Conservation (phyloP, 2,113 vertebrate species). For the Solenodon paradoxus region DNA sequence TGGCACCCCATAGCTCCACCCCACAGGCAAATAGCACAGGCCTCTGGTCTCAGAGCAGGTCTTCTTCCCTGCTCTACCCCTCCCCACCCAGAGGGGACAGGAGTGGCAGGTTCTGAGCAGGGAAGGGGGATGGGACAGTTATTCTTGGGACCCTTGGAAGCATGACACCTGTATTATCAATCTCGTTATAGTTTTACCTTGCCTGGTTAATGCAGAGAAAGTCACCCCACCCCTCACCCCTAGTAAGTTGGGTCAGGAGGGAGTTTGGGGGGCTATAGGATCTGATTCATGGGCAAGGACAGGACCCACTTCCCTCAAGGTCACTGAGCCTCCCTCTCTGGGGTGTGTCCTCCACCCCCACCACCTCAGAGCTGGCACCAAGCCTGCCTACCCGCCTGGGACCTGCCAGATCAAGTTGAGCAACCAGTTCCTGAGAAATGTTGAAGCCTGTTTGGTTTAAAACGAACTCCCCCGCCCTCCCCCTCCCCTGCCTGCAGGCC, state of each 20-base stretch:
- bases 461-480: constrained; percentile 74
- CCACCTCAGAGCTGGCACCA: constrained; percentile 55
- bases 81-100: not conserved
- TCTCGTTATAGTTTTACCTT: not conserved
- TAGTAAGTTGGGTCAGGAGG: not conserved
- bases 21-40: not conserved
- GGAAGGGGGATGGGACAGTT: not conserved
- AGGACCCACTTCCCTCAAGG: constrained; percentile 48
- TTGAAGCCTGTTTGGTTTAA: constrained; percentile 76
- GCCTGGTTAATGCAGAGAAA: not conserved
- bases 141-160: not conserved
- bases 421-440: constrained; percentile 77
- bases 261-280: not conserved
- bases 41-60: not conserved
- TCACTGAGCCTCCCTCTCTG: constrained; percentile 2
- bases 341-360: constrained; percentile 6
- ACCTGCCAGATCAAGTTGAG: constrained; percentile 73
- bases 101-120: not conserved
- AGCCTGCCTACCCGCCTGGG: constrained; percentile 47
- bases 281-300: not conserved
- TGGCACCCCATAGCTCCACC: not conserved
- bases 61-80: no score
- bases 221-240: not conserved
- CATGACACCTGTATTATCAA: not conserved
- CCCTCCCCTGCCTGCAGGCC: constrained; percentile 34